These are phyloP conservation scores for Eupithecia subfuscata DNA, from an alignment of 2,888 invertebrate genomes.

Conservation along the genomic window DNA sequence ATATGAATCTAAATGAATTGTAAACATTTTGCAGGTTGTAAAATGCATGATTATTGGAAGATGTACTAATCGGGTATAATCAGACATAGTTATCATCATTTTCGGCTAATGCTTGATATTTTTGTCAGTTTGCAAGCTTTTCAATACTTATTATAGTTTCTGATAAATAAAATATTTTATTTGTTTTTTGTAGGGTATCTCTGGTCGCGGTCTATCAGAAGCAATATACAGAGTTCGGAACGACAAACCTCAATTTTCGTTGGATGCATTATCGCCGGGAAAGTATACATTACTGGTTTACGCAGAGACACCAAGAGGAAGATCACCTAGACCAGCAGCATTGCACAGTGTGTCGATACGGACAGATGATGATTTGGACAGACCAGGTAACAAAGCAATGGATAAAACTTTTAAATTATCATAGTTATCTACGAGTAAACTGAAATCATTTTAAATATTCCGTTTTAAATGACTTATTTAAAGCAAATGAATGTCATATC, in stretches of 20 bases:
- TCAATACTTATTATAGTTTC: background rate
- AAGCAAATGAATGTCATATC: no score
- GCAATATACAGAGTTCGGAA: constrained; percentile 86
- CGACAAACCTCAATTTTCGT: constrained; percentile 87
- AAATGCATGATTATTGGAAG: constrained; percentile 8
- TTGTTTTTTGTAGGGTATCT: constrained; percentile 63
- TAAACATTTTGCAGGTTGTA: constrained; percentile 8
- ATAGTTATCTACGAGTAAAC: no score
- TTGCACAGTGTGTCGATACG: constrained; percentile 85
- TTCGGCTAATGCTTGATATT: constrained; percentile 4
- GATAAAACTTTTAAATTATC: no score
- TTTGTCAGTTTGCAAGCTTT: constrained; percentile 6
- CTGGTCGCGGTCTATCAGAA: constrained; percentile 80
- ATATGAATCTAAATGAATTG: background rate
- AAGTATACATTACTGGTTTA: constrained; percentile 92
- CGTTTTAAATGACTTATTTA: no score
- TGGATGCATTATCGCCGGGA: constrained; percentile 90
- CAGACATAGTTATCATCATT: background rate
- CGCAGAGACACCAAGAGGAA: constrained; percentile 92
- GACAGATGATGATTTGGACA: constrained; percentile 66
- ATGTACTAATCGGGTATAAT: constrained; percentile 8
- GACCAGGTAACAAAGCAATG: constrained; percentile 62
- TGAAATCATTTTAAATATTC: no score
- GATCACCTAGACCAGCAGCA: constrained; percentile 88
- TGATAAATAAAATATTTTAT: background rate